Evolutionary conservation across 2,113 vertebrate species (phyloP).

Genomic region (Tragulus kanchil): DNA sequence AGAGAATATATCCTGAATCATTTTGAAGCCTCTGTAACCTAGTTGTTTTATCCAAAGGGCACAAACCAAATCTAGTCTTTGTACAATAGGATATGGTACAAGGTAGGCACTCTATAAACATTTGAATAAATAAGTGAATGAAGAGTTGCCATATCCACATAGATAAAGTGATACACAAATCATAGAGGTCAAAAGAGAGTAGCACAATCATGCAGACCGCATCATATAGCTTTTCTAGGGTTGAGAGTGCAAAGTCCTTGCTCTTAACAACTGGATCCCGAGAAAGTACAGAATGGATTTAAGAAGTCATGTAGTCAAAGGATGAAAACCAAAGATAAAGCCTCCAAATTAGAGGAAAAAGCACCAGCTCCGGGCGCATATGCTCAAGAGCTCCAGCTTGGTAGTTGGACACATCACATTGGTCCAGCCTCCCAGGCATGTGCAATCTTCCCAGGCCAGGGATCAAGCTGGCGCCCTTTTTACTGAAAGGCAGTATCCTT

Average conservation of each 20-base stretch:
- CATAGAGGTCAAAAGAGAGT: neutral
- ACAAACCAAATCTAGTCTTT: constrained; percentile 20
- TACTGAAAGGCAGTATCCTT: too few relatives aligned
- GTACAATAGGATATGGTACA: neutral
- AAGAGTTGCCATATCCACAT: neutral
- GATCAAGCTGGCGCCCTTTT: too few relatives aligned
- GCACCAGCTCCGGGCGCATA: too few relatives aligned
- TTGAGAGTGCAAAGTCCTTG: neutral
- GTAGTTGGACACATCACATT: too few relatives aligned
- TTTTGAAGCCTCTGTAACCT: constrained; percentile 18
- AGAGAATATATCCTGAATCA: neutral
- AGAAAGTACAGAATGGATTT: neutral
- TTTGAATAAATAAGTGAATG: neutral
- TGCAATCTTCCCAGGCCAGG: too few relatives aligned
- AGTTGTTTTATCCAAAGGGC: neutral
- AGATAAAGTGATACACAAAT: neutral
- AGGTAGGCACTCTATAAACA: neutral
- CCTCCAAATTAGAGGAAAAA: too few relatives aligned
- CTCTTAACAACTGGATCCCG: neutral
- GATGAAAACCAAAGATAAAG: too few relatives aligned
- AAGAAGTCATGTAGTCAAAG: neutral
- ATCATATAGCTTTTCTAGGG: neutral
- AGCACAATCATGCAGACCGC: neutral
- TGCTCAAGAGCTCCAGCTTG: too few relatives aligned
- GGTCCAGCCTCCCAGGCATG: too few relatives aligned